Base-by-base conservation (phyloP, 2,888 invertebrate species). In the Latrodectus elegans region DNA sequence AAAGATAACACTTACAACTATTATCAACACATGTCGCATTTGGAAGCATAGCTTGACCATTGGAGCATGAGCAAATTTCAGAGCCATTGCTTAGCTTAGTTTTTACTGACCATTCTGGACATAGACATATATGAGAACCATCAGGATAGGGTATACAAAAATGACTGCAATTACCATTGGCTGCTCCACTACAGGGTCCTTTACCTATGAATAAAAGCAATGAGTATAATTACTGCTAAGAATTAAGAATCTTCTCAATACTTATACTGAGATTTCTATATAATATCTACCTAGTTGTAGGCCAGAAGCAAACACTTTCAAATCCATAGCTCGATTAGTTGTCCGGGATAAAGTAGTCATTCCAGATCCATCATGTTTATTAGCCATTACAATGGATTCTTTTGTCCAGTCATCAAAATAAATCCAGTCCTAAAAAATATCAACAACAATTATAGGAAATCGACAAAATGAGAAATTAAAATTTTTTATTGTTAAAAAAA, bases 351-450 rank as follows among this genome's bases (percentile, higher is more conserved):
- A 93, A 0, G 94, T 93, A 14, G 93, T 92, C 15, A 95, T 93
- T 52, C 94, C 94, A 3, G 93, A 92, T 0, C 96, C 96, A 74
- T 94, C 94, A 91, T 95, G 95, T 91, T 97, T 97, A 91, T 96
- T 96, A 0, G 96, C 95, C 8, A 95, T 94, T 91, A 96, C 96
- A 82, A 97, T 95, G 11, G 83, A 75, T 86, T 95, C 95, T 75
- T 94, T 94, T 90, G 95, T 95, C 96, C 96, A 97, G 92, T 97
- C 97, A 91, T 97, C 96, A 97, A 97, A 97, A 91, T 95, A 97
- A 94, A 97, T 94, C 90, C 94, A 94, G 91, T 96, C 95, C 92
- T 92, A 89, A 49, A 15, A 67, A 64, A 65, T 8, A 67, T 9
- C 15, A 67, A 17, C 11, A 67, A 67, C 14, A 17, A 67, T 22